Conservation (phyloP, 2,113 vertebrate species). For the Leucosticte australis region DNA sequence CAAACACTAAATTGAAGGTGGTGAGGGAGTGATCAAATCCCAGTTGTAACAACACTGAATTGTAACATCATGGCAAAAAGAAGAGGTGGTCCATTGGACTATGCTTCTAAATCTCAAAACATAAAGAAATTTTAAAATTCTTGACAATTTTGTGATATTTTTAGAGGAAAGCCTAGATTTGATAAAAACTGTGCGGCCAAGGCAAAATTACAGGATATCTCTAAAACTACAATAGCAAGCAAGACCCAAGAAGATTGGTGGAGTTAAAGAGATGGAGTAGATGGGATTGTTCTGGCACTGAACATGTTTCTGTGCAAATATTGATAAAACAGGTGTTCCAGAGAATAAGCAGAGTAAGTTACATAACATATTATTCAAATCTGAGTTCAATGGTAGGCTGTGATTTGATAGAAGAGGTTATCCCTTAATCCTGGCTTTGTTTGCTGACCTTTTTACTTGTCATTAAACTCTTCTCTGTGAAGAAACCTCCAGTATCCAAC, state of each 20-base stretch:
- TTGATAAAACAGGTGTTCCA: neutral
- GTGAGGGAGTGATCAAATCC: neutral
- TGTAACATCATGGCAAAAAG: neutral
- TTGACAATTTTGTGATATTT: neutral
- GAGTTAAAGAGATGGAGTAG: neutral
- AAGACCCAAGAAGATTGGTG: neutral
- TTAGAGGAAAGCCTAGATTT: neutral
- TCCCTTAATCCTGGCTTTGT: neutral
- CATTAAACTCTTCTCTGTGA: neutral
- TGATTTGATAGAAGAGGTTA: neutral
- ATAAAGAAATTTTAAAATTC: neutral
- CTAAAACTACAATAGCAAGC: rapidly evolving
- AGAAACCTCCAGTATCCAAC: neutral
- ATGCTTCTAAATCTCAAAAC: neutral
- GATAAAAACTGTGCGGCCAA: neutral
- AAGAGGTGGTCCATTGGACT: neutral
- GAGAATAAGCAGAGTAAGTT: neutral
- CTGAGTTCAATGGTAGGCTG: neutral
- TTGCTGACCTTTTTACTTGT: neutral
- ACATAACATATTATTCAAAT: neutral
- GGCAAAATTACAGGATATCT: neutral
- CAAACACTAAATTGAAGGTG: neutral
- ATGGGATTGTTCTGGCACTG: neutral
- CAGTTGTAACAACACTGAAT: neutral
- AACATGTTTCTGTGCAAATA: neutral